phyloP scores from a whole-genome alignment of 2,113 vertebrate genomes.

The Mesoclemmys tuberculata region DNA sequence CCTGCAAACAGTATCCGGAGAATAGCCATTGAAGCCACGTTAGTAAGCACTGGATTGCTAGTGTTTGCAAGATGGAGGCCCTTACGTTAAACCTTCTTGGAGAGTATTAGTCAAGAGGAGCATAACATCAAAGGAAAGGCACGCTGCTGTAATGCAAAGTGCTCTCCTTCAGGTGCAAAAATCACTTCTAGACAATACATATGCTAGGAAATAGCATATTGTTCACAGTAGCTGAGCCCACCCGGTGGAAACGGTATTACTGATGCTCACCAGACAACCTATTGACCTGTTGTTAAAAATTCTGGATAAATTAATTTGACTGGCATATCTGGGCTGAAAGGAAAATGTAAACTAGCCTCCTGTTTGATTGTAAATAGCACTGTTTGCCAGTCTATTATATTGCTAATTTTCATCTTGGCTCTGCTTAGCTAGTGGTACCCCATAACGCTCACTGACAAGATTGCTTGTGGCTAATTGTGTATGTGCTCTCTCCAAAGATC shows the following conservation, averaged over 20 bases:
- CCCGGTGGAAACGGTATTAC: not conserved
- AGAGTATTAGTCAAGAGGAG: not conserved
- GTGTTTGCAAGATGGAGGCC: not conserved
- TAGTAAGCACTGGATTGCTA: not conserved
- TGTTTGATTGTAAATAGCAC: not conserved
- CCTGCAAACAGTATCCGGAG: not conserved
- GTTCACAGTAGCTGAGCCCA: not conserved
- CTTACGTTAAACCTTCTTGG: not conserved
- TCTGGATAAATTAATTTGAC: not conserved
- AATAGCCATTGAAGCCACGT: not conserved
- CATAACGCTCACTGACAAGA: not conserved
- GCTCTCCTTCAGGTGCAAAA: not conserved
- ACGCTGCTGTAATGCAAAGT: not conserved
- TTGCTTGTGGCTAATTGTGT: not conserved
- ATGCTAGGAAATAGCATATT: not conserved
- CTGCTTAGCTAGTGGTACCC: not conserved
- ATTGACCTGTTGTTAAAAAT: not conserved
- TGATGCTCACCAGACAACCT: not conserved
- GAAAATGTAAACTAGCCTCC: not conserved
- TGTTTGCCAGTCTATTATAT: accelerated
- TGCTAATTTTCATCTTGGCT: not conserved
- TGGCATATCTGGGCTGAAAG: not conserved
- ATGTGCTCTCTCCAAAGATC: not conserved
- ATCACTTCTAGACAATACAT: not conserved
- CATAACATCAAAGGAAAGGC: not conserved